Base-by-base conservation (phyloP, 2,888 invertebrate species). In the Melikaiella ostensackeni region DNA sequence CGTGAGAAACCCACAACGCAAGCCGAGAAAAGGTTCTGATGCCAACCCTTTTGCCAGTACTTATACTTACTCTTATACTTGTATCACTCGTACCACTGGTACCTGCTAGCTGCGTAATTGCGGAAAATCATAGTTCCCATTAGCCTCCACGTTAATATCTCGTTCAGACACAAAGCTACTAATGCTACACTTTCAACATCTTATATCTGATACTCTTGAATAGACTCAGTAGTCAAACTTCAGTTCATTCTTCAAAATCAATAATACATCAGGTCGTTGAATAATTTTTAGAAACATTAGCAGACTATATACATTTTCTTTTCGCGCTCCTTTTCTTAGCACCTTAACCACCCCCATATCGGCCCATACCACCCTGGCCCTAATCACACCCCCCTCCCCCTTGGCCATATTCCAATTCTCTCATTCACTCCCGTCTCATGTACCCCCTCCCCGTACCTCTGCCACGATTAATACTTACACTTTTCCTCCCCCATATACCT, bases 1-100 rank as follows among this genome's bases (percentile, higher is more conserved):
- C 84, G 83, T 80, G 82, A 82, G 82, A 82, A 82, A 81, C 81
- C 76, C 70, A 73, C 70, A 55, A 19, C 42, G 33, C 42, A n/a
- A 75, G 57, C 59, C 75, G 59, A 78, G 66, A 57, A 61, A 59
- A 57, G 74, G 55, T 74, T 74, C 74, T 27, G 42, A 42, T 42
- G 24, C 59, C 35, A 42, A 35, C 74, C 38, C 59, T 74, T 42
- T 59, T 74, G 35, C 73, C 33, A 33, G 30, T 27, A 27, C 30
- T 55, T 30, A 55, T 74, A 21, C 35, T 35, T 57, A 55, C 57
- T 24, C 50, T 33, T 70, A 70, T 70, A 42, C 35, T 24, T 21
- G 24, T 35, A 57, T 74, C 30, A 24, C 70, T 70, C 33, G n/a
- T 70, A 64, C 38, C 64, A 42, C 64, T 64, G 38, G 27, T 66